Evolutionary conservation across 35 echinoderm and acorn worm species (phyloP), one percentile per base, ranked within the genome.

Genomic region (Heliocidaris erythrogramma): DNA sequence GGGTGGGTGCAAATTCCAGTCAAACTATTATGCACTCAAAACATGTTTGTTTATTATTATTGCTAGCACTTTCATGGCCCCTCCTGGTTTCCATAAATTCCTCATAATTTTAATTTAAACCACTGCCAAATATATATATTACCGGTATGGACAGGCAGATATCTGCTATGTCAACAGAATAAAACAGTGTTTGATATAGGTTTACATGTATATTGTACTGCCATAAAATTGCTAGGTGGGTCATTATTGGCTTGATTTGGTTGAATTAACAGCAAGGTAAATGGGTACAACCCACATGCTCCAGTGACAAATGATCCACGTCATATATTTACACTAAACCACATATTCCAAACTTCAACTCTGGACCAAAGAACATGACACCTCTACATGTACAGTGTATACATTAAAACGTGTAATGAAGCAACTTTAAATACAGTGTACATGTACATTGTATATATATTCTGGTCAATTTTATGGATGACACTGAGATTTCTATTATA

Each of bases 191-290:
- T 78, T 78, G 27, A 78, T 78, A 21, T 18, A 21, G n/a, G n/a
- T n/a, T n/a, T n/a, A n/a, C n/a, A n/a, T 78, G 4, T 21, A n/a
- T n/a, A 78, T 78, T 78, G 65, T 21, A 78, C 65, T 24, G 27
- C 65, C 27, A 78, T n/a, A n/a, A n/a, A n/a, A n/a, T 78, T 78
- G 65, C 65, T 78, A 78, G 65, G 65, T n/a, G 65, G 65, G 65
- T 18, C 35, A 78, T 18, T 78, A 78, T 78, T 21, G 65, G 65
- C 27, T 78, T 78, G 65, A 78, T 78, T 78, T 78, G 65, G 21
- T 78, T 78, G 65, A 78, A 78, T 78, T 78, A 78, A 78, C 27
- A 78, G 2, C 1, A 5, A 56, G 52, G 52, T 56, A 56, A 7
- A 56, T 52, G 35, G 35, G 0, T 42, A 42, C 35, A 42, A 42